A percentile compares a stretch with the other conserved stretches of the same genome.
These are phyloP conservation scores for Athripsodes cinereus DNA, from an alignment of 2,888 invertebrate species.

Conservation along the genomic window DNA sequence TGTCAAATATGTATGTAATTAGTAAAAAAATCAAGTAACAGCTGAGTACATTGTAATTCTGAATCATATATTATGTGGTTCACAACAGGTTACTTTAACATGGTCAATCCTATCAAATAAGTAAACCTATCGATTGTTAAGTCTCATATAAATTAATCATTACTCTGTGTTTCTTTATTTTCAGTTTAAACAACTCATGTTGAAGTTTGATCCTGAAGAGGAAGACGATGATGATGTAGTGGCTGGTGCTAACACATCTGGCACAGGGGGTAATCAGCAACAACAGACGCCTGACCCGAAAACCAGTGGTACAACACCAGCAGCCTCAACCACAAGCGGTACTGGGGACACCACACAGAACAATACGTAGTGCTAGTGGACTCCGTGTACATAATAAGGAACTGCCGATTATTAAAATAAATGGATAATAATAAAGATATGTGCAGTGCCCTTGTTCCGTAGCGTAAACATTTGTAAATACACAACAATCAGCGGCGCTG, in stretches of 20 bases:
- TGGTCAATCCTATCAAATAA: too few relatives aligned
- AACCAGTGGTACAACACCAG: constrained; percentile 20
- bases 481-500: too few relatives aligned
- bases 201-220: constrained; percentile 75
- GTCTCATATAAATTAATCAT: neutral
- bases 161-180: constrained; percentile 25
- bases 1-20: too few relatives aligned
- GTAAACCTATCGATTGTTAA: too few relatives aligned
- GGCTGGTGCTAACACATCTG: constrained; percentile 26
- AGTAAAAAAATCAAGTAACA: too few relatives aligned
- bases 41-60: too few relatives aligned
- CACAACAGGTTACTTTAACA: too few relatives aligned
- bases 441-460: too few relatives aligned
- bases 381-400: too few relatives aligned
- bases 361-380: constrained; percentile 20
- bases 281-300: neutral
- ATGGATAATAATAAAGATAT: too few relatives aligned
- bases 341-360: neutral
- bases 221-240: constrained; percentile 64
- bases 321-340: constrained; percentile 5
- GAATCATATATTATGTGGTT: too few relatives aligned
- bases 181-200: constrained; percentile 78
- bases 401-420: neutral
- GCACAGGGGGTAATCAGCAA: constrained; percentile 18
- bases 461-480: too few relatives aligned